Evolutionary conservation across 2,888 invertebrate genomes (phyloP).

Genomic region (Drosophila anomelani): DNA sequence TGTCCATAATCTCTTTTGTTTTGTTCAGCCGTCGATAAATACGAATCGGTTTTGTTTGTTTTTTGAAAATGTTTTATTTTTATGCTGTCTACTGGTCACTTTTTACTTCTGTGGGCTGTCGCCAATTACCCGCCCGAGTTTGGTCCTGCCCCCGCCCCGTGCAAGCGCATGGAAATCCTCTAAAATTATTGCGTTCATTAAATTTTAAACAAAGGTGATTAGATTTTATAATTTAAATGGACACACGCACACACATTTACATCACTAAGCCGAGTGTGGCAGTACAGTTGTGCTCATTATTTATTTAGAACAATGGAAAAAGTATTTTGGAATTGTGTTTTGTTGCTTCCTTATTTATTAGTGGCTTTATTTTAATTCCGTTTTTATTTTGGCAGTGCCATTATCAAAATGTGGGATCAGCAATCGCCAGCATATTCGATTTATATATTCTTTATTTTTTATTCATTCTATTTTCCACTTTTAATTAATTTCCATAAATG

Average conservation of each 20-base stretch:
- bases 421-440: slow-evolving; percentile 39
- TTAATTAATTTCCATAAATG: slow-evolving; percentile 63
- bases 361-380: slow-evolving; percentile 55
- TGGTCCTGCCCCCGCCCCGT: neutral
- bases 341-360: slow-evolving; percentile 64
- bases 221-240: slow-evolving; percentile 74
- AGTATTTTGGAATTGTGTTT: slow-evolving; percentile 48
- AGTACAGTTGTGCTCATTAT: slow-evolving; percentile 73
- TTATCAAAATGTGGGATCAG: slow-evolving; percentile 68
- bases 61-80: slow-evolving; percentile 58
- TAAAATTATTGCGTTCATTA: slow-evolving; percentile 79
- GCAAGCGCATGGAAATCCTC: slow-evolving; percentile 64
- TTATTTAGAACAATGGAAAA: slow-evolving; percentile 71
- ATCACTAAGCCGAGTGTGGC: slow-evolving; percentile 27
- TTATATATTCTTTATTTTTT: slow-evolving; percentile 43
- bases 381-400: slow-evolving; percentile 24
- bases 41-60: slow-evolving; percentile 76
- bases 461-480: slow-evolving; percentile 58
- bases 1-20: slow-evolving; percentile 41
- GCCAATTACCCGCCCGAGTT: slow-evolving; percentile 57
- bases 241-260: slow-evolving; percentile 34
- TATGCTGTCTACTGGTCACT: slow-evolving; percentile 42
- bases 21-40: slow-evolving; percentile 55
- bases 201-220: slow-evolving; percentile 82
- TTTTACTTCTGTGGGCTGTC: slow-evolving; percentile 46